Evolutionary conservation across 2,113 vertebrate genomes (phyloP), one percentile per base, ranked within the genome.

Genomic region (Xiphophorus maculatus): DNA sequence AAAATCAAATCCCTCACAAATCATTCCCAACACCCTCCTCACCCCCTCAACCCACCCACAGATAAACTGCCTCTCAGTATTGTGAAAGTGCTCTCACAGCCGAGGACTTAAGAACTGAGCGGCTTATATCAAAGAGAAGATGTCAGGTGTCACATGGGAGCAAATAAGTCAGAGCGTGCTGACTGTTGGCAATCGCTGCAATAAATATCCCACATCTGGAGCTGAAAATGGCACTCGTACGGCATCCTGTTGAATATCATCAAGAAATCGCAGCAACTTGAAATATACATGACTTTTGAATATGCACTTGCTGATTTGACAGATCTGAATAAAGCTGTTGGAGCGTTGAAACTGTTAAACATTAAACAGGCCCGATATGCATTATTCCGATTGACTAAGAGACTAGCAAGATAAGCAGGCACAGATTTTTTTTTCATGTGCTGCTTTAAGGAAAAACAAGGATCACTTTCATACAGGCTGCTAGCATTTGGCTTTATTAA

Each of bases 1-100:
- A 79, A 88, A 88, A 88, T 86, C 60, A 85, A 83, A 87, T 88
- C 76, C 76, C 83, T 76, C 63, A 88, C 89, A 89, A 85, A 85
- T 88, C 80, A 86, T 77, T 72, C 74, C 33, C 12, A 10, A 51
- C 69, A 69, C 87, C 83, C n/a, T 66, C 29, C 14, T 37, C 35
- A 37, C 35, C 71, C 61, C 63, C 29, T 54, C 40, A 42, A 1
- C 14, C 12, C 40, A 42, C 40, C 40, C 82, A 86, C 83, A 82
- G 80, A 86, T 71, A 86, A 84, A 69, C 61, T 74, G 65, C 63
- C 64, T 76, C 66, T 79, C 69, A 66, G 70, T 77, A 70, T 83
- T 81, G 82, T 82, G 80, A 74, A 80, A 87, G 73, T 87, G 81
- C 79, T 75, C 74, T 71, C 86, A 74, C 68, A 84, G 71, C 76